Conservation (phyloP, 2,797 vertebrate species). For the Cheirogaleus major region DNA sequence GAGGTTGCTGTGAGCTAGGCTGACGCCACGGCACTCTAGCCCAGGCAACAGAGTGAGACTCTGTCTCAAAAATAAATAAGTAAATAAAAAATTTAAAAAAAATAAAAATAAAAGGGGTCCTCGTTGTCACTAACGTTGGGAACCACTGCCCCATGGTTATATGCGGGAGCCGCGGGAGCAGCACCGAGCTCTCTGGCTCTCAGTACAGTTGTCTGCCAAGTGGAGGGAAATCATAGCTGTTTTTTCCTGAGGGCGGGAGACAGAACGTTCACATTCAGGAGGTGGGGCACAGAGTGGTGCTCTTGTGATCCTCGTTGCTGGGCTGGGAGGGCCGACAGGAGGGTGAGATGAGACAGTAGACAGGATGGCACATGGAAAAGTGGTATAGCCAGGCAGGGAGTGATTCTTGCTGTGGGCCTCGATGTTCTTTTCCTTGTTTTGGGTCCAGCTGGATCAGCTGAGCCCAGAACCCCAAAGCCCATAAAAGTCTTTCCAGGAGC, state of each 20-base stretch:
- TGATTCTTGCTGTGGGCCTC: not conserved
- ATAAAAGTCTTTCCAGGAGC: constrained; percentile 7
- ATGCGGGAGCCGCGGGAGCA: not conserved
- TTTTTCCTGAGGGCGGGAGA: constrained; percentile 28
- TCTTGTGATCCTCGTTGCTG: not conserved
- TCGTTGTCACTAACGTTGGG: not conserved
- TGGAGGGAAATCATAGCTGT: not conserved
- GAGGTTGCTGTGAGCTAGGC: no score
- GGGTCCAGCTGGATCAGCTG: not conserved
- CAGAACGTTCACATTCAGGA: not conserved
- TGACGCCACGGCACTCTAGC: no score
- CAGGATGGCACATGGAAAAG: not conserved
- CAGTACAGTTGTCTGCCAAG: constrained; percentile 43
- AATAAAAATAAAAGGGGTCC: not conserved
- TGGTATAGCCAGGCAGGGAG: not conserved
- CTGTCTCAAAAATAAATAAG: no score
- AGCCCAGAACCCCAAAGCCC: not conserved
- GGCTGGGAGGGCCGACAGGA: not conserved
- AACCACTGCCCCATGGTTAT: not conserved
- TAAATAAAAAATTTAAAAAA: no score
- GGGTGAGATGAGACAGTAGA: not conserved
- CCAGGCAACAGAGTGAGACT: no score
- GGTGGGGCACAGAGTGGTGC: not conserved
- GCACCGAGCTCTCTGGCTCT: not conserved
- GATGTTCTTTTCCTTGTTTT: constrained; percentile 15